Evolutionary conservation across 2,888 invertebrate species (phyloP), one percentile per base, ranked within the genome.

Genomic region (Epinotia demarniana): DNA sequence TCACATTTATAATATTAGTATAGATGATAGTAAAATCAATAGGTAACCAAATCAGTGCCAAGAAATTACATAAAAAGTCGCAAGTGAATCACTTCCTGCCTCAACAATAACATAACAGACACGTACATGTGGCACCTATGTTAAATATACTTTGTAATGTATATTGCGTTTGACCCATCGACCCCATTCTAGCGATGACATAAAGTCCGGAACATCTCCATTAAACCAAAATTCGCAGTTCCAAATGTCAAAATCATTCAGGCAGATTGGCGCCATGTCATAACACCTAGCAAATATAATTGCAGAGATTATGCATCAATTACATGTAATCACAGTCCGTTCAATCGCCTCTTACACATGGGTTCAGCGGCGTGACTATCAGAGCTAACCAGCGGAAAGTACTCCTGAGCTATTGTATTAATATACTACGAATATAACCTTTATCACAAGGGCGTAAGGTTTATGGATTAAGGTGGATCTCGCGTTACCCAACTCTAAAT

Each of bases 311-410:
- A 75, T 62, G 60, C 19, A 57, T 61, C 72, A 57, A 75, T 75
- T 75, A 75, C 46, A 67, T 61, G 57, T 57, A 75, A 75, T 75
- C 71, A n/a, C 23, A 12, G 64, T 33, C 61, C 55, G 75, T 75
- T 67, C 77, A 61, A 75, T 72, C 58, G 57, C 64, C 16, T 75
- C 70, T 78, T 77, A 64, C 72, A 66, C 77, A 72, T 57, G 63
- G 78, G 78, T 77, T 62, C 85, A 82, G 75, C 73, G 77, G 83
- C 89, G 81, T 89, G 85, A 87, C 90, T 90, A 89, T 90, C 90
- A 83, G 79, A 79, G 75, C 79, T 86, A 85, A 74, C 78, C 82
- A 81, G 81, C 82, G 88, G 88, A 87, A 88, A 89, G 78, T 78
- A 80, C 79, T 60, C 71, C 82, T 80, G 80, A 57, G 76, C 82